These are phyloP conservation scores for Channa striata DNA, from an alignment of 2,797 vertebrate species.

Conservation along the genomic window DNA sequence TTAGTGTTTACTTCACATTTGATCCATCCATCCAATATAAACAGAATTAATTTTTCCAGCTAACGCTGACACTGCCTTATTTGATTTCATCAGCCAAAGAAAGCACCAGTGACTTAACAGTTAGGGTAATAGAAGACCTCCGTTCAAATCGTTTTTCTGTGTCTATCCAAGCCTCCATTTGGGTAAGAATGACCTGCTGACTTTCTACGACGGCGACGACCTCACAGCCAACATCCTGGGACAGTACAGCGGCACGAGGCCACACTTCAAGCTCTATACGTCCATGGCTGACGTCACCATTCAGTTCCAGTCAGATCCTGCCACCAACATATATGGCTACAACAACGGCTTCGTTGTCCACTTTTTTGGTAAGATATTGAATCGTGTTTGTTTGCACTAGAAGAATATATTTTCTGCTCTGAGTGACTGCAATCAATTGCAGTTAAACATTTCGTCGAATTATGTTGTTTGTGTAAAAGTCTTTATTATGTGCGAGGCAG, in stretches of 20 bases:
- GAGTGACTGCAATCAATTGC: background rate
- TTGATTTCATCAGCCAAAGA: constrained; percentile 42
- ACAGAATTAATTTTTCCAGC: constrained; percentile 65
- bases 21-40: constrained; percentile 71
- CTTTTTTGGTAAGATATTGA: constrained; percentile 89
- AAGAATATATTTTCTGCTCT: background rate
- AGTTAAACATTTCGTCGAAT: background rate
- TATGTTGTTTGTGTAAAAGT: background rate
- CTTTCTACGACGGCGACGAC: constrained; percentile 97
- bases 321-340: constrained; percentile 90
- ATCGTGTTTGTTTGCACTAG: background rate
- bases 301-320: constrained; percentile 97
- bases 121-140: background rate
- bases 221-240: constrained; percentile 95
- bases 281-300: constrained; percentile 95
- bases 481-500: background rate
- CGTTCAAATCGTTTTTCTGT: background rate
- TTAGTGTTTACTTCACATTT: constrained; percentile 82
- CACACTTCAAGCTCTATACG: constrained; percentile 93
- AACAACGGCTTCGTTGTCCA: constrained; percentile 96
- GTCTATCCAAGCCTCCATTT: constrained; percentile 85
- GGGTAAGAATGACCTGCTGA: constrained; percentile 91
- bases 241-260: constrained; percentile 90
- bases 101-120: constrained; percentile 12
- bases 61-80: constrained; percentile 53